These are phyloP conservation scores for Chrysina gloriosa DNA, from an alignment of 2,888 invertebrate species.

Conservation along the genomic window DNA sequence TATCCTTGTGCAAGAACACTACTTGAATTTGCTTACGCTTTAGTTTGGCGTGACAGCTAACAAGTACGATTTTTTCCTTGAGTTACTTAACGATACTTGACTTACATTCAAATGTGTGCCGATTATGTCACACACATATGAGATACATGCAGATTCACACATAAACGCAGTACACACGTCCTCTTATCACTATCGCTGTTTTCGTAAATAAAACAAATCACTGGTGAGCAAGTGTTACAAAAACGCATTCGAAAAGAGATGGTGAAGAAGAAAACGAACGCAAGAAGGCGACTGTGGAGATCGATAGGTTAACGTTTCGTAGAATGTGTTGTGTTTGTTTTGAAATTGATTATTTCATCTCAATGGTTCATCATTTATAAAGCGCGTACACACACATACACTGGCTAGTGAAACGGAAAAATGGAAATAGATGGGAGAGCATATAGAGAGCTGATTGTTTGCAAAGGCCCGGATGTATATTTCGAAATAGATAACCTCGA, in stretches of 20 bases:
- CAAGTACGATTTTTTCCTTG: background rate
- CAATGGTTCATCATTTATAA: constrained; percentile 6
- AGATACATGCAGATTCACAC: constrained; percentile 4
- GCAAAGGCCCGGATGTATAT: constrained; percentile 52
- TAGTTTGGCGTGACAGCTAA: background rate
- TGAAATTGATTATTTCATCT: constrained; percentile 13
- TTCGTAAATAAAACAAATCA: constrained; percentile 25
- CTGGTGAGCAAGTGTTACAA: constrained; percentile 7
- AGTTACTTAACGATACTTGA: background rate
- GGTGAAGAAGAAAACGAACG: background rate
- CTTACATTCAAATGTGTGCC: background rate
- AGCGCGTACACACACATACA: background rate
- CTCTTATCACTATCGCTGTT: constrained; percentile 14
- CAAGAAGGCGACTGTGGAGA: background rate
- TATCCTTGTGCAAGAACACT: no score
- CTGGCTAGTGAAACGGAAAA: constrained; percentile 41
- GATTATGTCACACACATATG: constrained; percentile 6
- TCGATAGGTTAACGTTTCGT: constrained; percentile 18
- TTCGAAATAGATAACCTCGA: constrained; percentile 52
- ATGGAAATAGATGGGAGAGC: constrained; percentile 45
- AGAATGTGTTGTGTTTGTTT: constrained; percentile 18
- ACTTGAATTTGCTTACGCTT: no score
- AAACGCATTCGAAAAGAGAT: background rate
- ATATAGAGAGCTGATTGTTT: constrained; percentile 51
- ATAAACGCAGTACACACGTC: background rate